Evolutionary conservation across 2,888 invertebrate species (phyloP), one percentile per base, ranked within the genome.

Genomic region (Heliconius sara): DNA sequence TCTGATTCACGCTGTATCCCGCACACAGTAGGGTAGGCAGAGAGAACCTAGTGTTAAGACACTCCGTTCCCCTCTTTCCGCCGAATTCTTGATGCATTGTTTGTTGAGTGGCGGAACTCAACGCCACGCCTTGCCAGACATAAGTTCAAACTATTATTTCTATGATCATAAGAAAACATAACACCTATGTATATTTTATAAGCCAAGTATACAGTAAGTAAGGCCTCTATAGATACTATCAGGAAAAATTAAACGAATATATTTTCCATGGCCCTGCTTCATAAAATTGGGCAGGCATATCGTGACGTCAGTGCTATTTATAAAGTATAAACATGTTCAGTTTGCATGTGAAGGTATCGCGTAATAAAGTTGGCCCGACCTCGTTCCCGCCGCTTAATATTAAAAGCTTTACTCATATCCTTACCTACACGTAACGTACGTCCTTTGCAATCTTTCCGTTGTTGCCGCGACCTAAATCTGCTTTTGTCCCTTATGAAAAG

Each of bases 401-500:
- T 93, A 92, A 91, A 91, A 90, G 90, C 89, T 90, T 88, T 89
- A 89, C 88, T 89, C 85, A 86, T 86, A 86, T 87, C 86, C 85
- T 89, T 88, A 84, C 87, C 85, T 88, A 85, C 85, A 86, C 78
- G 83, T 79, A 84, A 89, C 85, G 86, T 88, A 88, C 86, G 89
- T 91, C 91, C 91, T 91, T 91, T 91, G 91, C 92, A 93, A 94
- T 92, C 91, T 92, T 91, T 89, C 90, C 91, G 92, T 93, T 94
- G 94, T 94, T 92, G 88, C 89, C 89, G 85, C 91, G 92, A 89
- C 93, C 93, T 93, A 92, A 89, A 92, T 94, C 86, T 91, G 88
- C 93, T 88, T 91, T 95, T 95, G 94, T 94, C 89, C 91, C 86
- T 85, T 85, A 90, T 93, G 92, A 94, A 94, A 93, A 91, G 93